Percentiles rank a stretch among this genome's conserved stretches.
These are phyloP conservation scores for Pachypanchax playfairii DNA, from an alignment of 2,113 vertebrate genomes.

Conservation along the genomic window DNA sequence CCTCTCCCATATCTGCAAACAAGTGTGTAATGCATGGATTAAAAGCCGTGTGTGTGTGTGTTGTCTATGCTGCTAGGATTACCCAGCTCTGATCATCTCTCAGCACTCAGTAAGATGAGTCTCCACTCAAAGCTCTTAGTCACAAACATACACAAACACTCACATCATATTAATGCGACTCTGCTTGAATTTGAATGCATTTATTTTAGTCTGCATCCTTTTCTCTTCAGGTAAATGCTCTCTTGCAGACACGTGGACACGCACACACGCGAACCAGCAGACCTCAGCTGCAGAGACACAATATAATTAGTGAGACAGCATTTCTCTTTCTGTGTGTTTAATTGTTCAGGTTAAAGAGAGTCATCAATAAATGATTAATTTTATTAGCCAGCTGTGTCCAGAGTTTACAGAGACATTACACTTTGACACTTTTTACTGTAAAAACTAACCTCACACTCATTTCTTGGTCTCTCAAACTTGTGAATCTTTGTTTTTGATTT, in stretches of 20 bases:
- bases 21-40: slow-evolving; percentile 42
- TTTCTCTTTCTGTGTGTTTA: slow-evolving; percentile 41
- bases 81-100: slow-evolving; percentile 51
- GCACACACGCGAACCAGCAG: slow-evolving; percentile 31
- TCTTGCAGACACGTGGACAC: slow-evolving; percentile 13
- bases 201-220: slow-evolving; percentile 4
- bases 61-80: slow-evolving; percentile 57
- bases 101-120: slow-evolving; percentile 60
- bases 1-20: neutral
- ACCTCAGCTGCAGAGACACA: slow-evolving; percentile 64
- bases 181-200: slow-evolving; percentile 9
- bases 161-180: neutral
- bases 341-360: slow-evolving; percentile 56
- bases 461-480: neutral
- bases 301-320: slow-evolving; percentile 72
- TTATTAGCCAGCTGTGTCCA: slow-evolving; percentile 52
- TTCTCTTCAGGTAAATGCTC: neutral
- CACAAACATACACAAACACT: slow-evolving; percentile 12
- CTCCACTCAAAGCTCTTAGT: slow-evolving; percentile 34
- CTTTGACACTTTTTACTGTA: slow-evolving; percentile 8
- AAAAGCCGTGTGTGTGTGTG: slow-evolving; percentile 16
- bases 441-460: neutral
- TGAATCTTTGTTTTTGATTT: neutral
- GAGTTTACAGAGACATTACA: slow-evolving; percentile 19
- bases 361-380: slow-evolving; percentile 65